Evolutionary conservation across 2,888 invertebrate species (phyloP).

Genomic region (Carterocephalus palaemon): DNA sequence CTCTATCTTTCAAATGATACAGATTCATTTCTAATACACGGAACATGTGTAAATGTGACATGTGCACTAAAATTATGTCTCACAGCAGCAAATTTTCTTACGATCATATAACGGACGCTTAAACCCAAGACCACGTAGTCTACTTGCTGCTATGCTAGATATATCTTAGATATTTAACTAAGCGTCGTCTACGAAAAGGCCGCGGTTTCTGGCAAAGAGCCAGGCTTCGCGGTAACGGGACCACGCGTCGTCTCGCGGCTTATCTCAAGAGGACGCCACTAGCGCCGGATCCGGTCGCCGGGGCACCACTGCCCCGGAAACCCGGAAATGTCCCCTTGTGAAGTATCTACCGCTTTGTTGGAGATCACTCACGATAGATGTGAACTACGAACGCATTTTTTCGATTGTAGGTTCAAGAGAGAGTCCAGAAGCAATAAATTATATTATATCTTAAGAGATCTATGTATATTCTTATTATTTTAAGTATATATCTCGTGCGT

Average conservation of each 20-base stretch:
- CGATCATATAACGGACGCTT: no score
- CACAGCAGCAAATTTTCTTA: no score
- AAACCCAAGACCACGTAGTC: background rate
- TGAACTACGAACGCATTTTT: background rate
- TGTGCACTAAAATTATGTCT: no score
- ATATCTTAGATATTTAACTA: constrained; percentile 4
- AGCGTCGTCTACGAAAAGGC: constrained; percentile 14
- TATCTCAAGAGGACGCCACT: constrained; percentile 19
- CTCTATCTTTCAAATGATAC: no score
- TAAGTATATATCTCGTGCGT: no score
- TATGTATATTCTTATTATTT: no score
- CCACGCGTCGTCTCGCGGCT: constrained; percentile 19
- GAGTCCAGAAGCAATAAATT: no score
- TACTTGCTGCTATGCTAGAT: no score
- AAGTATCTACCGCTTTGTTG: background rate
- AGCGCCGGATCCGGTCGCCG: constrained; percentile 15
- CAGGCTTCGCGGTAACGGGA: constrained; percentile 10
- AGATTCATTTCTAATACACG: no score
- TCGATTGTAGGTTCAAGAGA: no score
- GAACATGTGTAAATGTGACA: no score
- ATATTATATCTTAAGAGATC: no score
- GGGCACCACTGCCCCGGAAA: constrained; percentile 3
- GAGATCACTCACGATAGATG: background rate
- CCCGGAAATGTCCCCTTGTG: constrained; percentile 16
- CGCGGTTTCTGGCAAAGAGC: constrained; percentile 7